Conservation (phyloP, 2,888 invertebrate genomes). For the Julus scandinavius region DNA sequence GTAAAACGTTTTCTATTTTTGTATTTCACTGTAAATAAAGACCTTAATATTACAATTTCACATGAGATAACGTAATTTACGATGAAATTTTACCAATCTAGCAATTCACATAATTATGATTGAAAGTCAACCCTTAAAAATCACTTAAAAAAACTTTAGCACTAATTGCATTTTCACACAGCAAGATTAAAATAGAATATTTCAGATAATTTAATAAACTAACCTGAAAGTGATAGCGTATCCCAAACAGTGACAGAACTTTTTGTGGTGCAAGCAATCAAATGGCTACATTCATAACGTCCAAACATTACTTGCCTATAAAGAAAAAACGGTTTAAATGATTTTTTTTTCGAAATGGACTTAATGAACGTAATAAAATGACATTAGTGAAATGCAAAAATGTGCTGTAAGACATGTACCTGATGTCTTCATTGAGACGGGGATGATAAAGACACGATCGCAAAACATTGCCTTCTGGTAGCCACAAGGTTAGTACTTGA, state of each 20-base stretch:
- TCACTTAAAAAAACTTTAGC: no score
- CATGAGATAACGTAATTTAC: no score
- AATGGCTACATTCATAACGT: slow-evolving; percentile 70
- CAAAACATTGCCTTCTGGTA: slow-evolving; percentile 72
- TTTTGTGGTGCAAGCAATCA: slow-evolving; percentile 72
- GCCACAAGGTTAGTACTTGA: slow-evolving; percentile 76
- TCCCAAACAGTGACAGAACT: slow-evolving; percentile 78
- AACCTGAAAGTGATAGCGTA: slow-evolving; percentile 52
- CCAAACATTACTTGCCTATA: slow-evolving; percentile 72
- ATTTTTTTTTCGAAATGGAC: background rate
- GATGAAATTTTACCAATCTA: no score
- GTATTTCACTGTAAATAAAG: no score
- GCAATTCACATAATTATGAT: no score
- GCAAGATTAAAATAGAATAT: background rate
- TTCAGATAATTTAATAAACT: background rate
- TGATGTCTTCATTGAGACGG: slow-evolving; percentile 64
- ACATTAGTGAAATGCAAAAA: no score
- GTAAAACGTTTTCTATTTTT: no score
- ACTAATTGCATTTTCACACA: no score
- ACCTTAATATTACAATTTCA: no score
- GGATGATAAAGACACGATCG: slow-evolving; percentile 71
- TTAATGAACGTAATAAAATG: no score
- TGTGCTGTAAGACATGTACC: slow-evolving; percentile 62
- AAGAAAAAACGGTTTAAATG: slow-evolving; percentile 53
- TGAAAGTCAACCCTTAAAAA: no score